phyloP scores from a whole-genome alignment of 1,140 invertebrate species.

The Neodiprion virginianus region DNA sequence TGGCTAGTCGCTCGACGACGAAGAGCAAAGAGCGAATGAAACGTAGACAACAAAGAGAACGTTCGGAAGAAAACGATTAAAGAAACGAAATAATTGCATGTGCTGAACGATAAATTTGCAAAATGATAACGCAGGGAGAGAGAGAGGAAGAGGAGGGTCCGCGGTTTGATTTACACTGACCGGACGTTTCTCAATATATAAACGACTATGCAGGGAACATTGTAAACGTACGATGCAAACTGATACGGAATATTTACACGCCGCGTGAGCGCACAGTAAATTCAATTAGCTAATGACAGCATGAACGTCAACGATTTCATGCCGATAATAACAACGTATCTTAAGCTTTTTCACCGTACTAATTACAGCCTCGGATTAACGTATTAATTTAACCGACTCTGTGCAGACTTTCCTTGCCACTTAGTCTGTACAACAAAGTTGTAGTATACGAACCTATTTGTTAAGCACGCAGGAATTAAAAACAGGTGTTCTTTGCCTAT shows the following conservation, averaged over 20 bases:
- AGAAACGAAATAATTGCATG: too few relatives aligned
- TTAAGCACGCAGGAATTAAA: too few relatives aligned
- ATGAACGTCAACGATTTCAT: background rate
- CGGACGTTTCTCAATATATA: background rate
- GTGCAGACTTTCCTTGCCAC: background rate
- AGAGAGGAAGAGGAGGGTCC: too few relatives aligned
- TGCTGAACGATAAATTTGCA: too few relatives aligned
- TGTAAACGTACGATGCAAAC: background rate
- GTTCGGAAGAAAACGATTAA: too few relatives aligned
- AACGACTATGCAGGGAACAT: background rate
- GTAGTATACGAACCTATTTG: too few relatives aligned
- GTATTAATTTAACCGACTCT: conserved; percentile 2
- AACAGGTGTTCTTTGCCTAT: too few relatives aligned
- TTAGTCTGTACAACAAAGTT: too few relatives aligned
- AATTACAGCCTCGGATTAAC: background rate
- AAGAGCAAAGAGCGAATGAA: too few relatives aligned
- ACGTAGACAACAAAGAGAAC: too few relatives aligned
- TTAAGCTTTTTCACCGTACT: background rate
- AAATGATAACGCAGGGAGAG: too few relatives aligned
- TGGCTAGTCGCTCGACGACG: background rate
- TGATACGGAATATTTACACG: background rate
- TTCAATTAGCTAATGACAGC: background rate
- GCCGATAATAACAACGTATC: background rate
- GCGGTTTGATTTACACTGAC: background rate
- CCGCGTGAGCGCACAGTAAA: background rate